phyloP scores from a whole-genome alignment of 1,140 invertebrate species.

The Archivesica marissinica region DNA sequence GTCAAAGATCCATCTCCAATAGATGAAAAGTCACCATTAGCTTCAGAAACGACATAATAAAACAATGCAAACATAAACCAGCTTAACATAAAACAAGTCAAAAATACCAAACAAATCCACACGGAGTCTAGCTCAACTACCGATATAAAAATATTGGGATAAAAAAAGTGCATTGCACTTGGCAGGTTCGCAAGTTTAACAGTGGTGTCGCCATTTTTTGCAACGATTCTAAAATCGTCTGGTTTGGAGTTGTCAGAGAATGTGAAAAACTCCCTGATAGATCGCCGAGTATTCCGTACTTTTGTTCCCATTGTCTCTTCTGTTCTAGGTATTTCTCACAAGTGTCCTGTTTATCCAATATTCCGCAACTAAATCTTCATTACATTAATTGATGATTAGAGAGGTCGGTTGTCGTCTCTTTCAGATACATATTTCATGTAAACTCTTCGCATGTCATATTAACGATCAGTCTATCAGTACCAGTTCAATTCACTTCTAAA shows the following conservation, averaged over 20 bases:
- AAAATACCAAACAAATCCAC: constrained; percentile 55
- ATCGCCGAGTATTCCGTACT: not conserved
- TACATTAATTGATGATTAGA: too few species aligned
- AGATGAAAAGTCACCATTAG: constrained; percentile 92
- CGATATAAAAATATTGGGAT: constrained; percentile 50
- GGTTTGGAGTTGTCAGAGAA: constrained; percentile 4
- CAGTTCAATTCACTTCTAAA: too few species aligned
- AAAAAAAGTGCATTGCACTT: constrained; percentile 31
- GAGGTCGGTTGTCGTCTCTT: too few species aligned
- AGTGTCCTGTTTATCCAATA: too few species aligned
- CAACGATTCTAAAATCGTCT: constrained; percentile 44
- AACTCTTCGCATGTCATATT: too few species aligned
- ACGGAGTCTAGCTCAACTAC: constrained; percentile 19
- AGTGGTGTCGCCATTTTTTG: constrained; percentile 43
- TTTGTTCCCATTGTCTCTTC: not conserved
- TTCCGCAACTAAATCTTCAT: too few species aligned
- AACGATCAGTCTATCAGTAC: too few species aligned
- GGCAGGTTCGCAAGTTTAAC: constrained; percentile 35
- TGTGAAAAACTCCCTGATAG: constrained; percentile 22
- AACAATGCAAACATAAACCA: constrained; percentile 96
- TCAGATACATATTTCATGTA: too few species aligned
- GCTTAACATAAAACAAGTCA: constrained; percentile 44
- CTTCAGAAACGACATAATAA: constrained; percentile 96
- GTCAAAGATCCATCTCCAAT: constrained; percentile 85
- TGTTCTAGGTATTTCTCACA: too few species aligned